A percentile compares a stretch with the other conserved stretches of the same genome.
Evolutionary conservation across 1,140 invertebrate genomes (phyloP).

Genomic region (Battus philenor): DNA sequence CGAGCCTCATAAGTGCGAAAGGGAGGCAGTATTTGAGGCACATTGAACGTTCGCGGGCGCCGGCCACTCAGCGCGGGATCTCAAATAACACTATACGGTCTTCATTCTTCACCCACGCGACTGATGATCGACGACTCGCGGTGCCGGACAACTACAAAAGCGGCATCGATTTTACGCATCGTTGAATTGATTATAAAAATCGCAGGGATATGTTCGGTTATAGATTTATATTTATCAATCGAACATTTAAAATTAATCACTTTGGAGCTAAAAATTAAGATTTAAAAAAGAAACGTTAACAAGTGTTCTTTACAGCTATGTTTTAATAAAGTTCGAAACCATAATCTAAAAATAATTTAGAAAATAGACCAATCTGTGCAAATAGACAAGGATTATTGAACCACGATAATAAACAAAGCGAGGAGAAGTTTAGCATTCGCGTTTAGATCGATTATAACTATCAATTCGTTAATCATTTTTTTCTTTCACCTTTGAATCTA

Average conservation of each 20-base stretch:
- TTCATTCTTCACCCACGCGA: not conserved
- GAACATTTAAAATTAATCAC: not conserved
- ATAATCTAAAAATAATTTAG: too few species aligned
- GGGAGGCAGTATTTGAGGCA: constrained; percentile 1
- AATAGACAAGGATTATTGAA: too few species aligned
- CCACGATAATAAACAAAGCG: too few species aligned
- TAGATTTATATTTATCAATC: not conserved
- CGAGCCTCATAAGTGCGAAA: constrained; percentile 5
- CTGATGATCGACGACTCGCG: constrained; percentile 1
- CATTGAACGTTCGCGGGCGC: constrained; percentile 2
- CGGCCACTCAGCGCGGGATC: constrained; percentile 3
- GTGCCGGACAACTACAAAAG: not conserved
- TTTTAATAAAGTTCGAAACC: too few species aligned
- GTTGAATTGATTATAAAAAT: not conserved
- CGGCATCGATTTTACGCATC: constrained; percentile 5
- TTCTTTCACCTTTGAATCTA: too few species aligned
- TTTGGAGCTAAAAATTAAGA: not conserved
- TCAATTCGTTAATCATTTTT: too few species aligned
- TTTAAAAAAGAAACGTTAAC: not conserved
- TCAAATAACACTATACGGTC: constrained; percentile 6
- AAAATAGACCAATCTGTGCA: too few species aligned
- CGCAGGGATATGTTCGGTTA: not conserved
- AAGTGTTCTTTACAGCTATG: too few species aligned
- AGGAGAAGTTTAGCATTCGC: too few species aligned
- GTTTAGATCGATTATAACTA: too few species aligned